Base-by-base conservation (phyloP, 2,797 vertebrate genomes). In the Philypnodon macrostomus region DNA sequence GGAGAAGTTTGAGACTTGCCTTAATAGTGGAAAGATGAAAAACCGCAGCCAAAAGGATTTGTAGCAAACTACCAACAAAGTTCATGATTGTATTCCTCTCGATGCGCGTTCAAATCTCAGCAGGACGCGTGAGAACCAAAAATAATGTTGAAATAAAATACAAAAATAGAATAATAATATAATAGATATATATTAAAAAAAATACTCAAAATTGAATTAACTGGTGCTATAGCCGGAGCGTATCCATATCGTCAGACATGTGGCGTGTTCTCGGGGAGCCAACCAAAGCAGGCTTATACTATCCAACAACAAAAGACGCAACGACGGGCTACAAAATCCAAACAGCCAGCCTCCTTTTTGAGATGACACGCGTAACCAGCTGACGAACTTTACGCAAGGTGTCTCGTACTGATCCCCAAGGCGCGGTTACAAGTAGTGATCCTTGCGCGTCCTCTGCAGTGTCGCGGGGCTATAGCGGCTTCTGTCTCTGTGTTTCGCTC, bases 51-150 rank as follows among this genome's bases (percentile, higher is more conserved):
- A 92, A 79, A 77, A 91, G 88, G 77, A 94, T 89, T 42, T 91
- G 91, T 79, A 92, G 66, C 85, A 92, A 90, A 85, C 86, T 90
- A 64, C 92, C 84, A 86, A 92, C 86, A 93, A 93, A 93, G 94
- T 96, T 94, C 94, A 95, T 96, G 93, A 81, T 92, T 93, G 81
- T 80, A 79, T 70, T 82, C 86, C 86, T 57, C 47, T 65, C 59
- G 48, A 60, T 65, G 54, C 50, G 57, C 63, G 47, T 46, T 53
- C 42, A 68, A 76, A 67, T 58, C 41, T 59, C 40, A 56, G 63
- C 29, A 47, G 41, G 33, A 61, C 55, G 39, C 29, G 35, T 12
- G 33, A 18, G 12, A 52, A 31, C 26, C 21, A 47, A 61, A 45
- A 58, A 47, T 38, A 35, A 6, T 17, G n/a, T n/a, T n/a, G n/a